Evolutionary conservation across 37 sponge, comb jelly and placozoan species (phyloP), one percentile per base, ranked within the genome.

Genomic region (Bolinopsis microptera): DNA sequence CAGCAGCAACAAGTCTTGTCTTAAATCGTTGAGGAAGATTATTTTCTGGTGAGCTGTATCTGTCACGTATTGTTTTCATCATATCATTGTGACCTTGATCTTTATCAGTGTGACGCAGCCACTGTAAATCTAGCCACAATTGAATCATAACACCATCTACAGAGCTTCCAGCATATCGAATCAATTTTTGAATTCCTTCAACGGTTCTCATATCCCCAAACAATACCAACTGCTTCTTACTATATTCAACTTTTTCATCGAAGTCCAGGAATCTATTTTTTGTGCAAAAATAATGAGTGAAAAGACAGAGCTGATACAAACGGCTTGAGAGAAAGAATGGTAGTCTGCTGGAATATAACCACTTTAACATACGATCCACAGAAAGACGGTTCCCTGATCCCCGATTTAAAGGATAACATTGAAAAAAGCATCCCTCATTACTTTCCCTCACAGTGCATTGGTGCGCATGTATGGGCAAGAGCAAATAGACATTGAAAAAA

Each of bases 131-230:
- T 26, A 86, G 30, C 90, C 90, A 86, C 2, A 86, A 38, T 41
- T 86, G 61, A 5, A 86, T 86, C 90, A 86, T 86, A 2, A 27
- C n/a, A 0, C 90, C 90, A 86, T 86, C 90, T n/a, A 38, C 61
- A 3, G 90, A 33, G 61, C 61, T 86, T 41, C 90, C 90, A 41
- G 90, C 90, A 41, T 86, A 38, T 86, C 90, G 34, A 30, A 86
- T 86, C 0, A 86, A 25, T 40, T 86, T 86, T 86, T 86, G 90
- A 39, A 86, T 86, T 0, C 90, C 90, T n/a, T 86, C 90, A 41
- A 86, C 90, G 39, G 90, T 86, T 26, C 90, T 38, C 90, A 86
- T 28, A 21, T 86, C 90, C 24, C 36, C 90, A 41, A 86, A 86
- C 90, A 86, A n/a, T 8, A 26, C 61, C 16, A 86, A 40, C 26